Base-by-base conservation (phyloP, 1,140 invertebrate genomes). In the Hycleus phaleratus region DNA sequence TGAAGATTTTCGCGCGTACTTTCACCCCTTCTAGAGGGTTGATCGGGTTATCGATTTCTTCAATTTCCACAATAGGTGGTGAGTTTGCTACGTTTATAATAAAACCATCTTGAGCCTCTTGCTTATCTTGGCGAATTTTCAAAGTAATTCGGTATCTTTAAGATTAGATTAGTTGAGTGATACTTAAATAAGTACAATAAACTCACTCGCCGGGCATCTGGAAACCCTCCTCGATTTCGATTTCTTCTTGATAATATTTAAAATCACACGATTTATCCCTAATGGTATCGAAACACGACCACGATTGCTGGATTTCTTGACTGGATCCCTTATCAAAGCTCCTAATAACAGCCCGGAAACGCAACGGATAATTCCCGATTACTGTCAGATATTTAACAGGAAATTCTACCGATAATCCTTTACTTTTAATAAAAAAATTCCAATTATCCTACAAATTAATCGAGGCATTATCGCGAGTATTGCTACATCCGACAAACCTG, bases 61-160 rank as follows among this genome's bases (percentile, higher is more conserved):
- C 26, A 46, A 61, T 46, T 47, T 64, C 62, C 11, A 61, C 55
- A n/a, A 49, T 52, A 9, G 56, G 56, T 3, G 46, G 46, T 18
- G 56, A 26, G 11, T 45, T 18, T 12, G 45, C 32, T 9, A 63
- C 46, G 4, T 49, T 26, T 12, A 63, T 18, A 6, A 24, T 39
- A 46, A 54, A 57, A 4, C 26, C 47, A 11, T 42, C 59, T 7
- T 3, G 42, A 44, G 25, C 46, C 7, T 25, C 26, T 10, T 26
- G 12, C 5, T 44, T 39, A 49, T 40, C 48, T 46, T 58, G 49
- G 11, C 46, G 44, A 24, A 47, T 49, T 59, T 48, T 45, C 18
- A 39, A 40, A 26, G 24, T 46, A 50, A 62, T 39, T 50, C 51
- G 24, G 25, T 54, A 48, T 52, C 56, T 44, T 32, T 43, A 3